Percentiles rank a stretch among this genome's conserved stretches.
These are phyloP conservation scores for Hymenochirus boettgeri DNA, from an alignment of 2,113 vertebrate species.

Conservation along the genomic window DNA sequence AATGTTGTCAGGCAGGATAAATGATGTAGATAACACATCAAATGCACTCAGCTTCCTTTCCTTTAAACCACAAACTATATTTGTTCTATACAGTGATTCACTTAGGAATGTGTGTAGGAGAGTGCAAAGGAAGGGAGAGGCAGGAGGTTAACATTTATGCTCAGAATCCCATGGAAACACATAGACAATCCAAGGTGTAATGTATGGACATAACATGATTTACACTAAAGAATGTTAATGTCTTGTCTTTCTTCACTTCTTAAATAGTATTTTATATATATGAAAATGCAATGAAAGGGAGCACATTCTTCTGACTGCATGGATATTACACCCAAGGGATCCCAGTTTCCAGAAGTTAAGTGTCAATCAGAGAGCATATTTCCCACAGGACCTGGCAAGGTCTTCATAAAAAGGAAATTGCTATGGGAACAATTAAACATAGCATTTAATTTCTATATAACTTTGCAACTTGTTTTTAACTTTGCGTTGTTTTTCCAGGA, in stretches of 20 bases:
- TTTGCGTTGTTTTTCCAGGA: no score
- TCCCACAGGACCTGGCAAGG: conserved; percentile 22
- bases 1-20: no score
- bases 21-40: conserved; percentile 1
- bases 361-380: conserved; percentile 3
- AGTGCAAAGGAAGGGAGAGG: conserved; percentile 14
- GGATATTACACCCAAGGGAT: conserved; percentile 12
- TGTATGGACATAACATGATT: conserved; percentile 3
- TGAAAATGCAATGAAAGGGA: conserved; percentile 34
- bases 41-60: neutral
- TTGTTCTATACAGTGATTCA: conserved; percentile 26
- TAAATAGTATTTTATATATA: conserved; percentile 18
- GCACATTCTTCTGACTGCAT: conserved; percentile 16
- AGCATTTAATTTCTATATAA: no score
- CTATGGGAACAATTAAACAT: no score
- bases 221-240: conserved; percentile 10
- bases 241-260: conserved; percentile 13
- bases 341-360: conserved; percentile 27
- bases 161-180: conserved; percentile 9
- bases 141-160: conserved; percentile 7
- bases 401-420: no score
- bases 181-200: neutral
- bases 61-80: conserved; percentile 3
- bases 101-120: conserved; percentile 36
- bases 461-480: no score